Base-by-base conservation (phyloP, 2,797 vertebrate species). In the Fringilla coelebs region DNA sequence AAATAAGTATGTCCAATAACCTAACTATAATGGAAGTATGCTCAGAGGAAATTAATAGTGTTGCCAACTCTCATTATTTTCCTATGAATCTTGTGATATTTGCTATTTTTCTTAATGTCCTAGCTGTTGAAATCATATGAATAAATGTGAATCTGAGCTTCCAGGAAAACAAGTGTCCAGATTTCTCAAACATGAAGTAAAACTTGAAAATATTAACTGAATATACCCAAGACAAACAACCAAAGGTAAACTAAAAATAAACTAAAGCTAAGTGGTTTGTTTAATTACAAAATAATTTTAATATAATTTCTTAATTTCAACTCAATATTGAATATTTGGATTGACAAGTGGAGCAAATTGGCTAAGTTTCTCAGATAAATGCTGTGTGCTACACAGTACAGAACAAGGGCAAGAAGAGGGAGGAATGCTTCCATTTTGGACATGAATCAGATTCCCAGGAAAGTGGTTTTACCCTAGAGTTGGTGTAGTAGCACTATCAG, bases 51-150 rank as follows among this genome's bases (percentile, higher is more conserved):
- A 93, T 45, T 65, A 88, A 93, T 75, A 73, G 71, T 51, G 28
- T 88, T 84, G 62, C 55, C 91, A 90, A 41, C n/a, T 92, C 29
- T 48, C 73, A 46, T 77, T 77, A 92, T 93, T 92, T 93, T 88
- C 79, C 38, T 81, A 90, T 13, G 31, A 86, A 78, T 88, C 79
- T 76, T 81, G 67, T 71, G 70, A 86, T 93, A 94, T 86, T 93
- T 94, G 40, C 60, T 94, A 79, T 94, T 94, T 90, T 91, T 91
- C 85, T 86, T 61, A 70, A 95, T 81, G 83, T 38, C 34, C 34
- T 19, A 48, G 68, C 73, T 67, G 76, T 60, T 75, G 46, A 85
- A 91, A 78, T 91, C 51, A 61, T 18, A 66, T 22, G 45, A 91
- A 88, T 67, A 79, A 88, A 88, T 71, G 63, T 49, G 63, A 85